phyloP scores from a whole-genome alignment of 2,888 invertebrate genomes.

The Caenorhabditis sinica region DNA sequence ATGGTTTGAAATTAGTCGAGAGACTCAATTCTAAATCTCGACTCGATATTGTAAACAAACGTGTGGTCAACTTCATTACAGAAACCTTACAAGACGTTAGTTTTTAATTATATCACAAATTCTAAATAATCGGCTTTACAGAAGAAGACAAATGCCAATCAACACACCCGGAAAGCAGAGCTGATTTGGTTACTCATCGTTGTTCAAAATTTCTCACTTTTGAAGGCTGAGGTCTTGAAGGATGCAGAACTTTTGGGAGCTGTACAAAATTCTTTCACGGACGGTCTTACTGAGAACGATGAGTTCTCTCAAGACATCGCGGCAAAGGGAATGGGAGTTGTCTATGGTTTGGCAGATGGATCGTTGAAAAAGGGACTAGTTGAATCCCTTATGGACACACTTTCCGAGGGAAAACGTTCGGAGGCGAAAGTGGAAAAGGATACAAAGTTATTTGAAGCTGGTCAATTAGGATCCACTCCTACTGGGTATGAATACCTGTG shows the following conservation, averaged over 20 bases:
- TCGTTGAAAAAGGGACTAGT: constrained; percentile 88
- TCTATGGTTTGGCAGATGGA: constrained; percentile 91
- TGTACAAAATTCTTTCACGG: constrained; percentile 75
- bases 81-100: constrained; percentile 37
- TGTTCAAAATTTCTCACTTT: constrained; percentile 55
- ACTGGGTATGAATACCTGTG: constrained; percentile 88
- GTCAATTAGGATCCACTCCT: constrained; percentile 91
- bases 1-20: constrained; percentile 20
- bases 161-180: constrained; percentile 74
- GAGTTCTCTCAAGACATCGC: constrained; percentile 96
- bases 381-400: constrained; percentile 90
- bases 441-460: constrained; percentile 93
- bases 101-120: background rate
- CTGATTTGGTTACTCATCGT: constrained; percentile 75
- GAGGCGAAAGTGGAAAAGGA: constrained; percentile 87
- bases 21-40: background rate
- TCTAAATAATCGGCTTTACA: constrained; percentile 3
- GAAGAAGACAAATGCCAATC: constrained; percentile 66
- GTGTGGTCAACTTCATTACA: constrained; percentile 23
- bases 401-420: constrained; percentile 87
- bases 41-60: constrained; percentile 23
- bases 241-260: constrained; percentile 29
- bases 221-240: constrained; percentile 29
- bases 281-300: constrained; percentile 77
- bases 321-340: constrained; percentile 89